Conservation (phyloP, 2,797 vertebrate genomes). For the Neoniphon sammara region DNA sequence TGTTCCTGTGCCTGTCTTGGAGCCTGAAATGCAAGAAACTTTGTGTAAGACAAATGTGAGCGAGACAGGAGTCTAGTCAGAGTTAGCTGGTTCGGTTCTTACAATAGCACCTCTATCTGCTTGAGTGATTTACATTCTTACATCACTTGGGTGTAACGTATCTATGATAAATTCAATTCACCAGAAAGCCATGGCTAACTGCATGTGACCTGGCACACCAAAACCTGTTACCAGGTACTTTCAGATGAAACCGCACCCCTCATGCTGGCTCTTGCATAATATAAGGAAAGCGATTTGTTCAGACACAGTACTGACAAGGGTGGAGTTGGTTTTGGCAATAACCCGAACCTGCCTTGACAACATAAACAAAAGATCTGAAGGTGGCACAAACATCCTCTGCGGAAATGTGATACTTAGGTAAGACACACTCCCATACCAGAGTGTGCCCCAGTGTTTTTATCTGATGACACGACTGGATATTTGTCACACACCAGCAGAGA, state of each 20-base stretch:
- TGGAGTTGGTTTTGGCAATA: conserved; percentile 17
- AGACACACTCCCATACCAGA: not conserved
- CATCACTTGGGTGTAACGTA: not conserved
- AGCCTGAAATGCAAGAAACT: conserved; percentile 73
- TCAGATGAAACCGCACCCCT: no score
- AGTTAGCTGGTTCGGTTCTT: not conserved
- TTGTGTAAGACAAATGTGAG: not conserved
- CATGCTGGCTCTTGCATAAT: not conserved
- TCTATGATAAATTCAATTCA: not conserved
- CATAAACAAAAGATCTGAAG: not conserved
- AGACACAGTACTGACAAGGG: conserved; percentile 37
- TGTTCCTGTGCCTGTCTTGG: conserved; percentile 87
- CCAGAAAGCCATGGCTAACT: conserved; percentile 25
- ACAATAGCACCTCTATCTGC: no score
- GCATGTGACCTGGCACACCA: not conserved
- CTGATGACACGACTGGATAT: not conserved
- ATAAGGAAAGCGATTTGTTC: conserved; percentile 9
- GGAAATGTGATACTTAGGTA: not conserved
- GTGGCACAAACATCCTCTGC: not conserved
- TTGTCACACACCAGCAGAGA: not conserved
- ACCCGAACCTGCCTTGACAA: not conserved
- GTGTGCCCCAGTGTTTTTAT: not conserved
- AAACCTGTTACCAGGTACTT: conserved; percentile 1
- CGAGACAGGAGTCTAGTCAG: not conserved
- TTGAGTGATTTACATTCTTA: not conserved